Conservation (phyloP, 2,888 invertebrate genomes). For the Chrysodeixis includens region DNA sequence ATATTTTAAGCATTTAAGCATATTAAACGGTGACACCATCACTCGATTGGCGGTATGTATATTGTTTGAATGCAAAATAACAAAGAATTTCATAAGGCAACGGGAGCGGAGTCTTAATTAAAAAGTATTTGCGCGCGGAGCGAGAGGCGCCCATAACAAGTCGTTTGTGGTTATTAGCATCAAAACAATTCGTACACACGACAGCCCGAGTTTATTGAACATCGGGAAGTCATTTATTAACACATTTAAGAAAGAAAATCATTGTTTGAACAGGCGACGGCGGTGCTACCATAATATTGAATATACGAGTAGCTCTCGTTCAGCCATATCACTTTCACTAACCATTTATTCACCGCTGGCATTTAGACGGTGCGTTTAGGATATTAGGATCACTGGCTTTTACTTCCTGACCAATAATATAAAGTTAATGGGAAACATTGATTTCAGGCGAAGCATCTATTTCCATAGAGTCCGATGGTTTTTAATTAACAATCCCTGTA, state of each 20-base stretch:
- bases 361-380: constrained; percentile 25
- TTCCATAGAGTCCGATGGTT: constrained; percentile 18
- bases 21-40: not conserved
- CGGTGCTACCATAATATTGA: constrained; percentile 28
- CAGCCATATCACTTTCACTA: constrained; percentile 19
- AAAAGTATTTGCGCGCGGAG: constrained; percentile 66
- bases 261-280: constrained; percentile 17
- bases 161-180: constrained; percentile 63
- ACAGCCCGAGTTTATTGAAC: constrained; percentile 37
- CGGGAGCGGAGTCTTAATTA: constrained; percentile 68
- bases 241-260: constrained; percentile 39
- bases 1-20: too few species aligned
- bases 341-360: not conserved
- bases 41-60: constrained; percentile 8
- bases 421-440: not conserved
- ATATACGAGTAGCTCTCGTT: constrained; percentile 9
- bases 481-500: constrained; percentile 8
- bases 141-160: constrained; percentile 61
- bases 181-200: constrained; percentile 54
- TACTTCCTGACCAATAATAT: constrained; percentile 17
- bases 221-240: constrained; percentile 53
- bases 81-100: constrained; percentile 51
- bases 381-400: constrained; percentile 26
- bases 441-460: constrained; percentile 13
- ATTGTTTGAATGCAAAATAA: constrained; percentile 25